Evolutionary conservation across 2,113 vertebrate genomes (phyloP).

Genomic region (Puma concolor): DNA sequence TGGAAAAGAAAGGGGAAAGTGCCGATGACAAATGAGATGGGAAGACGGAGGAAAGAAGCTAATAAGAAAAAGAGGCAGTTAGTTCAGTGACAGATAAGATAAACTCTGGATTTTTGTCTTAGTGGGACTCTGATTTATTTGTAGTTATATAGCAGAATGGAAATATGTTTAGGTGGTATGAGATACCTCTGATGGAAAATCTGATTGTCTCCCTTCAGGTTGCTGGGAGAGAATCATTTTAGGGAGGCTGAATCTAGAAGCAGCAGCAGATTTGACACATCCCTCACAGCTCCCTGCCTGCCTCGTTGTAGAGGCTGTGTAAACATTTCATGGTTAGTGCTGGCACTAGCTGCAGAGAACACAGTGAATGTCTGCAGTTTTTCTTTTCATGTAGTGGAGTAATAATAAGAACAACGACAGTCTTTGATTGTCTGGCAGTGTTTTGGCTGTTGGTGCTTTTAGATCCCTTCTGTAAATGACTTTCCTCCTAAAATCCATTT

Average conservation of each 20-base stretch:
- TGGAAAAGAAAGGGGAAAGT: background rate
- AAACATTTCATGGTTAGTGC: background rate
- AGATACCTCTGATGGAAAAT: background rate
- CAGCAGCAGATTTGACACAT: background rate
- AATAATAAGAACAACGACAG: background rate
- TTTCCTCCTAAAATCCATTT: constrained; percentile 26
- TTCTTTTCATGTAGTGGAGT: background rate
- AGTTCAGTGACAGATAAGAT: background rate
- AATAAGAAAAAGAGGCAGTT: background rate
- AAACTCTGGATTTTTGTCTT: background rate
- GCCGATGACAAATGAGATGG: background rate
- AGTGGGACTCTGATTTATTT: background rate
- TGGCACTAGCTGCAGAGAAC: background rate
- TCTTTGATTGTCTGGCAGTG: background rate
- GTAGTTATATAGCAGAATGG: background rate
- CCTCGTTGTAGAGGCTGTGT: background rate
- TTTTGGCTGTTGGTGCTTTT: constrained; percentile 23
- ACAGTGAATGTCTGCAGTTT: background rate
- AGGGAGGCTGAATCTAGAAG: background rate
- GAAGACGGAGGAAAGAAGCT: background rate
- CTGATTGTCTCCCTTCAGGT: background rate
- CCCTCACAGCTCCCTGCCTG: background rate
- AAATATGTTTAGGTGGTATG: background rate
- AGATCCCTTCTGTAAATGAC: background rate
- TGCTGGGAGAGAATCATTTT: background rate